Percentiles rank a stretch among this genome's conserved stretches.
These are phyloP conservation scores for Chorisops tibialis DNA, from an alignment of 2,888 invertebrate species.

Conservation along the genomic window DNA sequence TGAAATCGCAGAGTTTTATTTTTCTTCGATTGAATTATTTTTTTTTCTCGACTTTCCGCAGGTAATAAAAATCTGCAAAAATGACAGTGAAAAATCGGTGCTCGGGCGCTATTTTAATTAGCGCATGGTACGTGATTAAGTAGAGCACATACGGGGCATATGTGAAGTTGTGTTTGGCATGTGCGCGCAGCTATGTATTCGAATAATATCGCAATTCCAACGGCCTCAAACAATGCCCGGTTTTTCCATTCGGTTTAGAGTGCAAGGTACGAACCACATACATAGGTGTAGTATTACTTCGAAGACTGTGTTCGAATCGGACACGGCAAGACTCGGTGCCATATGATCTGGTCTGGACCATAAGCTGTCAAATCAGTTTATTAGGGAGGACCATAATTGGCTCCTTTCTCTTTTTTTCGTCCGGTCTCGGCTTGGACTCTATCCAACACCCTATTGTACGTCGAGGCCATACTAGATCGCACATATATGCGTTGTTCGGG, in stretches of 20 bases:
- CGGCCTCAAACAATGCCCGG: constrained; percentile 16
- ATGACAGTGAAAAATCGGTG: constrained; percentile 18
- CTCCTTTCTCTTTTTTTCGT: constrained; percentile 24
- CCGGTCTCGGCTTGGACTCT: constrained; percentile 3
- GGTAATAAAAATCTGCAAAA: constrained; percentile 18
- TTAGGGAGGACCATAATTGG: constrained; percentile 26
- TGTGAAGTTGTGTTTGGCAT: neutral
- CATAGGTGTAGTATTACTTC: too few species aligned
- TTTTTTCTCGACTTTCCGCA: neutral
- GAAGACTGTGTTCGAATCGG: constrained; percentile 6
- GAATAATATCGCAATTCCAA: neutral
- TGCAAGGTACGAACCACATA: too few species aligned
- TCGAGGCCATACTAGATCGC: neutral
- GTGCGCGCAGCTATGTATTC: neutral
- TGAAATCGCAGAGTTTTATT: constrained; percentile 14
- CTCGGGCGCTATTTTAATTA: constrained; percentile 17
- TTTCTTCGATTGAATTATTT: constrained; percentile 1
- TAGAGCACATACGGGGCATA: constrained; percentile 9
- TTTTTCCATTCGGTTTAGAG: neutral
- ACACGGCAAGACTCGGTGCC: neutral
- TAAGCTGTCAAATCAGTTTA: constrained; percentile 23
- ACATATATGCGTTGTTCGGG: neutral
- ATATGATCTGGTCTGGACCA: too few species aligned
- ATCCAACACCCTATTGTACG: constrained; percentile 18
- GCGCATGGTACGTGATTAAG: constrained; percentile 18